phyloP scores from a whole-genome alignment of 2,113 vertebrate species.

The Dinomys branickii region DNA sequence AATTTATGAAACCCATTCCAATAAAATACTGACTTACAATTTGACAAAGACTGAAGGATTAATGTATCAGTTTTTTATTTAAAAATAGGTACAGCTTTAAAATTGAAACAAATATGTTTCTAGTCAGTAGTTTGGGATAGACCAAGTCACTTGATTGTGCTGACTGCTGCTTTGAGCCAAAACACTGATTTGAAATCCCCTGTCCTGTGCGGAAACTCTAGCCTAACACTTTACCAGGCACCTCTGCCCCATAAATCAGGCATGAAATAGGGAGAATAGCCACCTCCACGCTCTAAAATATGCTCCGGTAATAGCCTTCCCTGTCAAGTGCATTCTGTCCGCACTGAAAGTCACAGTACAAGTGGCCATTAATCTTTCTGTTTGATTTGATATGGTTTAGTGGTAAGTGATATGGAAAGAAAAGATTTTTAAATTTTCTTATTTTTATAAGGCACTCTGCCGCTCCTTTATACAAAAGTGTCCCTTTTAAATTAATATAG shows the following conservation, averaged over 20 bases:
- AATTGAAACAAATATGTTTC: background rate
- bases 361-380: background rate
- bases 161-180: background rate
- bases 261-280: background rate
- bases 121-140: background rate
- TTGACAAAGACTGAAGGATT: background rate
- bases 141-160: background rate
- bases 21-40: background rate
- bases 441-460: background rate
- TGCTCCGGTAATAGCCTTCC: background rate
- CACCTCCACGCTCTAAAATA: background rate
- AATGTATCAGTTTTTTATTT: background rate
- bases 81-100: background rate
- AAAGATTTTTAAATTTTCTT: background rate
- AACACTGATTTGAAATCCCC: background rate
- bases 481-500: background rate
- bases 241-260: background rate
- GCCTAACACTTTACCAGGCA: background rate
- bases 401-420: background rate
- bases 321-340: background rate
- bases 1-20: background rate
- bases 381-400: background rate
- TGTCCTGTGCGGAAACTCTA: background rate
- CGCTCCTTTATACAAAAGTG: background rate
- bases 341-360: background rate